Conservation (phyloP, 2,113 vertebrate genomes). For the Pyrgilauda ruficollis region DNA sequence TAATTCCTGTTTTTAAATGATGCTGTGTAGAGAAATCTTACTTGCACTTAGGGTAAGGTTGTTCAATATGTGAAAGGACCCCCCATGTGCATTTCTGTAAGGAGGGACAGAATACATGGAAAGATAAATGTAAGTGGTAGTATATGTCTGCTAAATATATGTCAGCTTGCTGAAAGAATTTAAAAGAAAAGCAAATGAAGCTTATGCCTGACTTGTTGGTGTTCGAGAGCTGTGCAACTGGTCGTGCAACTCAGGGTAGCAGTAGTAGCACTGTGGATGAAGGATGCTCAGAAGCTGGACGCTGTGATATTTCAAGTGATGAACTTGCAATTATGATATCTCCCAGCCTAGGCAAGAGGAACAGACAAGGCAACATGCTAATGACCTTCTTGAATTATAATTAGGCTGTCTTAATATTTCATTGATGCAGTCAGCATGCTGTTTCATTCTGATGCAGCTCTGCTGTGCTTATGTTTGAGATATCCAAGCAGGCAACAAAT, state of each 20-base stretch:
- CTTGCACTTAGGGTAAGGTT: neutral
- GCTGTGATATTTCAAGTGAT: neutral
- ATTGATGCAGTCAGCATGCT: neutral
- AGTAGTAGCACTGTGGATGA: neutral
- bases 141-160: neutral
- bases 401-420: neutral
- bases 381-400: neutral
- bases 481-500: neutral
- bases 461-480: neutral
- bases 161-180: neutral
- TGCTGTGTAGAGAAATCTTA: neutral
- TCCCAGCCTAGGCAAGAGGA: neutral
- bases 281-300: neutral
- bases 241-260: neutral
- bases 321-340: neutral
- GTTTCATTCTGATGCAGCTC: neutral
- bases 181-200: neutral
- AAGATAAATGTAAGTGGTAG: neutral
- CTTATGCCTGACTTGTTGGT: neutral
- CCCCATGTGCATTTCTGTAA: neutral
- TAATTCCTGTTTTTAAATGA: neutral
- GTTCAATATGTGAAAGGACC: neutral
- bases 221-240: neutral
- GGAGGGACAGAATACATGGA: neutral
- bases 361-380: neutral